A percentile compares a stretch with the other conserved stretches of the same genome.
phyloP scores from a whole-genome alignment of 2,797 vertebrate genomes.

The Diplodus sargus region DNA sequence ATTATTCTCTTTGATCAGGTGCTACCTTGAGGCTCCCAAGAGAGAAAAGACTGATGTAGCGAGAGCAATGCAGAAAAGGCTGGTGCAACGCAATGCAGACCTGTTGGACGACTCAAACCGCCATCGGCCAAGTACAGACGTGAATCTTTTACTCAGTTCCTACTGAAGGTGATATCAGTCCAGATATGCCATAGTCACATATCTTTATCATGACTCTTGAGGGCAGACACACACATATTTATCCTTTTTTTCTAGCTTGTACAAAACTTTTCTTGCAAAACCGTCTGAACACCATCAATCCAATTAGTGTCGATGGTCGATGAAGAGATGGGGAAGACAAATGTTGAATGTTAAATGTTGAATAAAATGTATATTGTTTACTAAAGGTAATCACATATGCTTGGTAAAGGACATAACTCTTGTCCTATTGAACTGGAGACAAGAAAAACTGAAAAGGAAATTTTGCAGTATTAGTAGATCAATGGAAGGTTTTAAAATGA shows the following conservation, averaged over 20 bases:
- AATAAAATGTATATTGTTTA: neutral
- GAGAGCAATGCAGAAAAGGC: slow-evolving; percentile 34
- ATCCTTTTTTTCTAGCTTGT: neutral
- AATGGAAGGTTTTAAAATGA: too few species aligned
- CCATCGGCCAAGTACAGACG: neutral
- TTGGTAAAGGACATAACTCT: too few species aligned
- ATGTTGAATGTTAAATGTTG: neutral
- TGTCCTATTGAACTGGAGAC: neutral
- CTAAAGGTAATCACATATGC: too few species aligned
- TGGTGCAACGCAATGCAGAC: slow-evolving; percentile 50
- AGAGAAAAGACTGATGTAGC: slow-evolving; percentile 40
- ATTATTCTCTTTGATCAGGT: slow-evolving; percentile 85
- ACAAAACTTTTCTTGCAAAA: neutral
- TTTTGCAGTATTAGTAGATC: too few species aligned
- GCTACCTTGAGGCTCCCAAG: slow-evolving; percentile 58
- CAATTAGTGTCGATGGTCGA: neutral
- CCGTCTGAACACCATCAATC: neutral
- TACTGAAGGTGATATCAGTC: neutral
- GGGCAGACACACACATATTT: neutral
- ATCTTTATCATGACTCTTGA: neutral
- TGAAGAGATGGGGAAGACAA: neutral
- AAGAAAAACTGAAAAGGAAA: neutral
- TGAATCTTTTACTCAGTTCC: neutral
- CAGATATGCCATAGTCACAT: neutral
- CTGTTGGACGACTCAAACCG: slow-evolving; percentile 46